These are phyloP conservation scores for Acanthaster planci DNA, from an alignment of 35 echinoderm and acorn worm species.

Conservation along the genomic window DNA sequence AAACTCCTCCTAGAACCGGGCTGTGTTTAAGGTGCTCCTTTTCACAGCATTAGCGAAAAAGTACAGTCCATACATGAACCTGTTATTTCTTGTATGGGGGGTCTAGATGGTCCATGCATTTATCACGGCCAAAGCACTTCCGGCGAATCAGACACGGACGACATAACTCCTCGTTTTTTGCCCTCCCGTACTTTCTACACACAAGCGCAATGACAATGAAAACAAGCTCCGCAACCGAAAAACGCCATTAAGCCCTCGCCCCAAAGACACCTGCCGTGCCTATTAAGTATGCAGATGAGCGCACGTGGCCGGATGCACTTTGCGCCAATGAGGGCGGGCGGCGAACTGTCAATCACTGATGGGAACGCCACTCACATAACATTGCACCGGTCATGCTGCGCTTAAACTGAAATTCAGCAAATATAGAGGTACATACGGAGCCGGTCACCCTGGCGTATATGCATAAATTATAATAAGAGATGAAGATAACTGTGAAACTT, in stretches of 20 bases:
- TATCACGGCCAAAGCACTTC: slow-evolving; percentile 27
- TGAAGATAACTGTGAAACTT: background rate
- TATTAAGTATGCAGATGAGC: slow-evolving; percentile 14
- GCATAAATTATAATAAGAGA: background rate
- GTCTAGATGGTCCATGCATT: slow-evolving; percentile 12
- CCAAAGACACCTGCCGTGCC: slow-evolving; percentile 6
- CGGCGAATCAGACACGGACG: slow-evolving; percentile 16
- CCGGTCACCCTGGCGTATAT: background rate
- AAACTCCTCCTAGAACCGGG: too few species aligned
- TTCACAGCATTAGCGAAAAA: too few species aligned
- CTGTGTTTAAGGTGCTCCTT: too few species aligned
- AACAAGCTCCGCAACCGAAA: slow-evolving; percentile 23
- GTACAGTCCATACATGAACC: too few species aligned
- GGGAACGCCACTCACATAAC: background rate
- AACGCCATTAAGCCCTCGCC: background rate
- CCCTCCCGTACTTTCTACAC: slow-evolving; percentile 13
- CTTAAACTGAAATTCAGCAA: background rate
- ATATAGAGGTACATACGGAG: background rate
- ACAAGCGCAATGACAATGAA: slow-evolving; percentile 15
- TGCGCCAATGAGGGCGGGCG: slow-evolving; percentile 12
- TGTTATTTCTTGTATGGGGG: background rate
- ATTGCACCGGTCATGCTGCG: background rate
- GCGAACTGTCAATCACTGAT: background rate
- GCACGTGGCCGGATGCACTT: slow-evolving; percentile 23
- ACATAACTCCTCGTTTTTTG: slow-evolving; percentile 18